Percentiles rank a stretch among this genome's conserved stretches.
Conservation (phyloP, 1,140 invertebrate genomes). For the Lepidotrigona ventralis region DNA sequence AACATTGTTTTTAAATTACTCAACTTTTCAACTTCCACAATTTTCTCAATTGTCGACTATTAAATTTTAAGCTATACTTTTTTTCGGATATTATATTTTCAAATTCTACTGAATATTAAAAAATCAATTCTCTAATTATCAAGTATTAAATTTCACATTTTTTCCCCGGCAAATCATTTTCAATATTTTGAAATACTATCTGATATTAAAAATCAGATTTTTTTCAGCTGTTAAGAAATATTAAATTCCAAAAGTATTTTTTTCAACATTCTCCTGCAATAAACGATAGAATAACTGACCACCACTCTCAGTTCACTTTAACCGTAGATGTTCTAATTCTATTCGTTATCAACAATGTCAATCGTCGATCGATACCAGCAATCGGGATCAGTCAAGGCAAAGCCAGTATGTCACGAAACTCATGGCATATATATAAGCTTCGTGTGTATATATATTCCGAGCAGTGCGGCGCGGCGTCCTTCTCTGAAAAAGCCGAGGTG, state of each 20-base stretch:
- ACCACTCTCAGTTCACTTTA: not conserved
- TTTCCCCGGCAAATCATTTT: no score
- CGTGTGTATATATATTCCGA: not conserved
- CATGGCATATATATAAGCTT: not conserved
- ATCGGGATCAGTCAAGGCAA: constrained; percentile 27
- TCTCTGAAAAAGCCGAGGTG: constrained; percentile 58
- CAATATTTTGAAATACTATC: no score
- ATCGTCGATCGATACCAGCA: constrained; percentile 32
- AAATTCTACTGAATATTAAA: no score
- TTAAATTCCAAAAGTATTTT: not conserved
- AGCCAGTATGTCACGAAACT: constrained; percentile 31
- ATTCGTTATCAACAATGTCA: not conserved
- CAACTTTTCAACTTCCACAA: no score
- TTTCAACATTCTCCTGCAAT: not conserved
- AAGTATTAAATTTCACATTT: no score
- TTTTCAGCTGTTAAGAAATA: no score
- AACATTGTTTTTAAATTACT: no score
- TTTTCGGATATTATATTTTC: no score
- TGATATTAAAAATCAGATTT: no score
- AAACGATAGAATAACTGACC: not conserved
- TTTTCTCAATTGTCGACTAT: no score
- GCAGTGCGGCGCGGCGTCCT: constrained; percentile 18
- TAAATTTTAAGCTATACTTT: no score
- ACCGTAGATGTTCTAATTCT: not conserved
- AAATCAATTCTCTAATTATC: no score